Conservation (phyloP, 2,797 vertebrate species). For the Helicolenus hilgendorfi region DNA sequence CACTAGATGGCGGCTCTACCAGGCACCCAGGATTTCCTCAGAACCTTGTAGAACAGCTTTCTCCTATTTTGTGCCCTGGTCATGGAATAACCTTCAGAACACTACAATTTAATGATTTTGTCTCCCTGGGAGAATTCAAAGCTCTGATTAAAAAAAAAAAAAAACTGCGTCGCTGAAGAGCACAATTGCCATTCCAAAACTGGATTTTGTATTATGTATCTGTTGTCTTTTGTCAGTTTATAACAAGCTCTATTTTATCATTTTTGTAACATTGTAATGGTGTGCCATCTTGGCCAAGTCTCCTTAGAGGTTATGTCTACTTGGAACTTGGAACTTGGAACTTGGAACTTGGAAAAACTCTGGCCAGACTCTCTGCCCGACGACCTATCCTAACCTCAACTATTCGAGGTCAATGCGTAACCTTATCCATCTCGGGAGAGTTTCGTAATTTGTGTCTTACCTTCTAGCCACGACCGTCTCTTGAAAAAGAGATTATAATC, state of each 20-base stretch:
- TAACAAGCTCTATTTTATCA: neutral
- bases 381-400: too few relatives aligned
- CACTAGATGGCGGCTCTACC: neutral
- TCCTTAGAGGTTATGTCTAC: neutral
- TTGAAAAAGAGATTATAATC: neutral
- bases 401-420: too few relatives aligned
- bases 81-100: neutral
- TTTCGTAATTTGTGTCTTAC: too few relatives aligned
- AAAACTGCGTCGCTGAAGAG: neutral
- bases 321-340: too few relatives aligned
- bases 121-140: neutral
- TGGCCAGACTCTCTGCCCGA: rapidly evolving
- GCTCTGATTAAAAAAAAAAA: neutral
- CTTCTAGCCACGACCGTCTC: too few relatives aligned
- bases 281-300: neutral
- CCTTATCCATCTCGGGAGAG: too few relatives aligned
- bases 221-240: neutral
- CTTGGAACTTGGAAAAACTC: too few relatives aligned
- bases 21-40: neutral
- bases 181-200: neutral
- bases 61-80: neutral
- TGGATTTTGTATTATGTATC: neutral
- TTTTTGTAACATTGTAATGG: neutral
- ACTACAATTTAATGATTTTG: neutral
- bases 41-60: neutral